Conservation (phyloP, 1,140 invertebrate species). For the Dendrolimus kikuchii region DNA sequence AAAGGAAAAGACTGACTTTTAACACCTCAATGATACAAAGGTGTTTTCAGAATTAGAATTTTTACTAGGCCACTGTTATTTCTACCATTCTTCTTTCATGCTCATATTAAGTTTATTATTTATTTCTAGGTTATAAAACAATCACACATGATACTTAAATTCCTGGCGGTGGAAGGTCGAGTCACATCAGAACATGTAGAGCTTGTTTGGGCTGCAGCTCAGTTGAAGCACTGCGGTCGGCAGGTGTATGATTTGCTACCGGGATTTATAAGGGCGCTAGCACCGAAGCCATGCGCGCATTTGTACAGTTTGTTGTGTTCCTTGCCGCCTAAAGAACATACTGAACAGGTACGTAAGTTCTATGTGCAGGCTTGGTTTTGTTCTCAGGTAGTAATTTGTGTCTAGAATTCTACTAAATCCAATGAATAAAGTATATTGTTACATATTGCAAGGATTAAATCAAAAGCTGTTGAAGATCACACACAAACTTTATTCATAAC, state of each 20-base stretch:
- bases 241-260: conserved; percentile 93
- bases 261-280: conserved; percentile 91
- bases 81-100: not conserved
- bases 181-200: conserved; percentile 94
- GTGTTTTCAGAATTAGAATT: no score
- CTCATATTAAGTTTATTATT: conserved; percentile 1
- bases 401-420: not conserved
- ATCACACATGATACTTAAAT: conserved; percentile 93
- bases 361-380: not conserved
- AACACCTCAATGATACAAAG: no score
- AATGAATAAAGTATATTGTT: no score
- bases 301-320: conserved; percentile 87
- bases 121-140: conserved; percentile 87
- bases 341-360: conserved; percentile 79
- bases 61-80: not conserved
- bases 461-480: no score
- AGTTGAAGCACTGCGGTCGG: conserved; percentile 94
- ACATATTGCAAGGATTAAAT: no score
- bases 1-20: no score
- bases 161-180: conserved; percentile 91
- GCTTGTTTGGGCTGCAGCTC: conserved; percentile 91
- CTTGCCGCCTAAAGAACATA: conserved; percentile 91
- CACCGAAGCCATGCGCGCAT: conserved; percentile 89
- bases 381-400: not conserved
- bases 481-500: no score